Evolutionary conservation across 2,888 invertebrate genomes (phyloP), one percentile per base, ranked within the genome.

Genomic region (Rutpela maculata): DNA sequence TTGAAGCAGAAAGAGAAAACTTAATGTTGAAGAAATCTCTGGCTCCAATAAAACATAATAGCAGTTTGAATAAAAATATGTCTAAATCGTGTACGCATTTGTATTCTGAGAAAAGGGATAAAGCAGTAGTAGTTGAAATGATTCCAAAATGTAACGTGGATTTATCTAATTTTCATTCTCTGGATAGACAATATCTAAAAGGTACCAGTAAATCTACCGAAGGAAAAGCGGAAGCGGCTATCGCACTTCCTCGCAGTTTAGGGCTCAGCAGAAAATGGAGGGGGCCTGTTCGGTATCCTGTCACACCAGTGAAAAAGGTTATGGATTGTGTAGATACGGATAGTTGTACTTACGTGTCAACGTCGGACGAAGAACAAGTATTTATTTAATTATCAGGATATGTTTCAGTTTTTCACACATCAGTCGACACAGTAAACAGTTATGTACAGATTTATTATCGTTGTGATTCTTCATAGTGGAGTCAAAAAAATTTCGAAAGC

Each of bases 271-370:
- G 93, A 81, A 91, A 91, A 81, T 93, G 93, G 93, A 84, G 92
- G 66, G 93, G 93, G 0, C 93, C 93, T 19, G 93, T 93, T 0
- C 89, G 91, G 80, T 93, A 93, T 87, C 93, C 93, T 3, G 93
- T 93, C 7, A 93, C 93, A 43, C 93, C 93, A 59, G 91, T 93
- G 73, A 93, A 93, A 84, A 88, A 88, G 82, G 84, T 67, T 69
- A 88, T 89, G 65, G 89, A 76, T 65, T 65, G 59, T 2, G 73
- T 71, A 12, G 81, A 79, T 18, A 71, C 65, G 89, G 89, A 88
- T n/a, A 75, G 65, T 19, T 71, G 62, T 56, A 73, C 74, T 31
- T 91, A 91, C 88, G 90, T 92, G 80, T 86, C 85, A 35, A 87
- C 86, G 83, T 93, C 93, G 0, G 93, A 93, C 85, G 93, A 93